phyloP scores from a whole-genome alignment of 2,888 invertebrate species.

The Lamellibrachia satsuma region DNA sequence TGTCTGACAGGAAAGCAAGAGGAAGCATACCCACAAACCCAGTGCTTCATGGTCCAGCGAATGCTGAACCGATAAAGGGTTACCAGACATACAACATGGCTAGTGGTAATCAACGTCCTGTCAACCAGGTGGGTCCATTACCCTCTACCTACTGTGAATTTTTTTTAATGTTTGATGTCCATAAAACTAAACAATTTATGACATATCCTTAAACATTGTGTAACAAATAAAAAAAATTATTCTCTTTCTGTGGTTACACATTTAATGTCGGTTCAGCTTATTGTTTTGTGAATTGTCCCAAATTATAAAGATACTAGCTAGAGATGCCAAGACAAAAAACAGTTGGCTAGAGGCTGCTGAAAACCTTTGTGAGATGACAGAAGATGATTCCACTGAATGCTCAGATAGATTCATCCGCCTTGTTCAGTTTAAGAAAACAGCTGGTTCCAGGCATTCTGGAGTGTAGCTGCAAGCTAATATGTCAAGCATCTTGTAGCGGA shows the following conservation, averaged over 20 bases:
- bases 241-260: not conserved
- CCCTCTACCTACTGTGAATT: not conserved
- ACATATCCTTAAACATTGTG: not conserved
- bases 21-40: constrained; percentile 34
- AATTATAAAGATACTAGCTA: not conserved
- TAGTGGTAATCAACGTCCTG: constrained; percentile 24
- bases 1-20: constrained; percentile 32
- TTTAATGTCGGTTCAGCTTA: not conserved
- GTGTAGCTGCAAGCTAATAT: not conserved
- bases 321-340: not conserved
- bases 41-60: constrained; percentile 21
- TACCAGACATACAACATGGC: constrained; percentile 38
- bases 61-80: constrained; percentile 8
- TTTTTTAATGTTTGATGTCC: not conserved
- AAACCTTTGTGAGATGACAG: not conserved
- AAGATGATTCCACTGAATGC: not conserved
- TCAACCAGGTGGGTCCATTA: not conserved
- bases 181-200: not conserved
- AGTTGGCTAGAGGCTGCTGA: not conserved
- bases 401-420: not conserved
- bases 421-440: not conserved
- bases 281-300: not conserved
- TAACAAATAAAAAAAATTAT: not conserved
- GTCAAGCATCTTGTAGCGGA: not conserved
- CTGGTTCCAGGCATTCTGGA: not conserved